phyloP scores from a whole-genome alignment of 2,797 vertebrate genomes.

The Iguana delicatissima region DNA sequence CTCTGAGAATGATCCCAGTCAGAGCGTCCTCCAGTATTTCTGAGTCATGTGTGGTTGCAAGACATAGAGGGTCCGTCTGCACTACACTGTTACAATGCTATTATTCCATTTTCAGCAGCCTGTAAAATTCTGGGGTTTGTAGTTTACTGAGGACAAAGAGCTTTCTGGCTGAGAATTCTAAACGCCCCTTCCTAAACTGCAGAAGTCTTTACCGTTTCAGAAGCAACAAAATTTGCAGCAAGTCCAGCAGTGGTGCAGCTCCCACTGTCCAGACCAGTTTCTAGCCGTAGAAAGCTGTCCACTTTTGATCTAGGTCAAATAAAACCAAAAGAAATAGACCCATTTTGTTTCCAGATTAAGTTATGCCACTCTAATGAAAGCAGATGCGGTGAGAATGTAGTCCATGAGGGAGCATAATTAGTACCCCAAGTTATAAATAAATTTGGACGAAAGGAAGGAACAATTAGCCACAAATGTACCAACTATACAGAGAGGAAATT shows the following conservation, averaged over 20 bases:
- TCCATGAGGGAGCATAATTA: not conserved
- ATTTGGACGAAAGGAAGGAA: not conserved
- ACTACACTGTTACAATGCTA: too few relatives aligned
- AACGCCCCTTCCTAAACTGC: too few relatives aligned
- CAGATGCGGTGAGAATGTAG: not conserved
- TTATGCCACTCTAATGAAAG: not conserved
- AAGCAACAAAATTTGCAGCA: not conserved
- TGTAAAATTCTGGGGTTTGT: too few relatives aligned
- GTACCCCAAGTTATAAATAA: not conserved
- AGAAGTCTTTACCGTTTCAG: not conserved
- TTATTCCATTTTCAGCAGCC: too few relatives aligned
- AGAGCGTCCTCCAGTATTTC: too few relatives aligned
- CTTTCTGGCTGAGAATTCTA: too few relatives aligned
- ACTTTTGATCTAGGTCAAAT: not conserved
- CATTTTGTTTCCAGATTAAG: not conserved
- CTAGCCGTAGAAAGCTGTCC: too few relatives aligned
- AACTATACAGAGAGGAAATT: slow-evolving; percentile 5
- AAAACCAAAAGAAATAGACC: not conserved
- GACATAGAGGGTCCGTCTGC: not conserved
- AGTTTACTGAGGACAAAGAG: too few relatives aligned
- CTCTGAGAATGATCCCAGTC: too few relatives aligned
- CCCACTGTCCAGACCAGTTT: too few relatives aligned
- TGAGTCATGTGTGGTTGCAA: too few relatives aligned
- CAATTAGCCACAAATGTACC: not conserved
- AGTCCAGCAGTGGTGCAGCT: too few relatives aligned